Percentiles rank a stretch among this genome's conserved stretches.
phyloP scores from a whole-genome alignment of 30 jellyfish, hydroid and myxozoan species.

The Aurelia coerulea region DNA sequence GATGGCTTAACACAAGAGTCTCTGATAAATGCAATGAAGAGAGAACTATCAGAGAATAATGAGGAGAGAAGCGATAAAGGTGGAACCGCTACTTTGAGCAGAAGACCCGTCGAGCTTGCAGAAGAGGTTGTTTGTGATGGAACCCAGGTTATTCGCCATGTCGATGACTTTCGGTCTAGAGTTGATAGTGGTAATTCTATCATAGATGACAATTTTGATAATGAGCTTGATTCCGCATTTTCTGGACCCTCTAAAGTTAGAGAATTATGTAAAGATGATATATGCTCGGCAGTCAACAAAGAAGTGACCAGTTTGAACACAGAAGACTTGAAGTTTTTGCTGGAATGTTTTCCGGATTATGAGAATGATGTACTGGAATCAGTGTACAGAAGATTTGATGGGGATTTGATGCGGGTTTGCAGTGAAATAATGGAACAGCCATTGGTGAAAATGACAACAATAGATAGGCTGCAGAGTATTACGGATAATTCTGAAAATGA shows the following conservation, averaged over 20 bases:
- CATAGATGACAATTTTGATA: neutral
- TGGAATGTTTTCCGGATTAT: slow-evolving; percentile 70
- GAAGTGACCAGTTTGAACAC: neutral
- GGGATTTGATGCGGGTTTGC: slow-evolving; percentile 51
- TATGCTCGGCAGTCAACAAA: neutral
- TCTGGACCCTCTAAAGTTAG: neutral
- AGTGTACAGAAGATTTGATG: slow-evolving; percentile 31
- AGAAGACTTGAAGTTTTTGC: slow-evolving; percentile 42
- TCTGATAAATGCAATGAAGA: no score
- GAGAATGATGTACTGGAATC: slow-evolving; percentile 19
- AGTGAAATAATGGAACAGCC: slow-evolving; percentile 54
- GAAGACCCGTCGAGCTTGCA: no score
- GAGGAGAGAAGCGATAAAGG: no score
- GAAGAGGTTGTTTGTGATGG: no score
- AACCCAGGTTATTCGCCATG: no score
- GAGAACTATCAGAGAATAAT: no score
- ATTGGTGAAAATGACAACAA: slow-evolving; percentile 9
- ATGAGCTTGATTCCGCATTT: slow-evolving; percentile 7
- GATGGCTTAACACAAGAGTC: no score
- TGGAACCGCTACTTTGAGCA: no score
- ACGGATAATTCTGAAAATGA: neutral
- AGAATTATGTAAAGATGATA: neutral
- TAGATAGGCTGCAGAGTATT: slow-evolving; percentile 4
- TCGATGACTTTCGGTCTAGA: neutral
- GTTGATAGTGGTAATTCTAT: neutral